phyloP scores from a whole-genome alignment of 2,797 vertebrate genomes.

The Acrossocheilus fasciatus region DNA sequence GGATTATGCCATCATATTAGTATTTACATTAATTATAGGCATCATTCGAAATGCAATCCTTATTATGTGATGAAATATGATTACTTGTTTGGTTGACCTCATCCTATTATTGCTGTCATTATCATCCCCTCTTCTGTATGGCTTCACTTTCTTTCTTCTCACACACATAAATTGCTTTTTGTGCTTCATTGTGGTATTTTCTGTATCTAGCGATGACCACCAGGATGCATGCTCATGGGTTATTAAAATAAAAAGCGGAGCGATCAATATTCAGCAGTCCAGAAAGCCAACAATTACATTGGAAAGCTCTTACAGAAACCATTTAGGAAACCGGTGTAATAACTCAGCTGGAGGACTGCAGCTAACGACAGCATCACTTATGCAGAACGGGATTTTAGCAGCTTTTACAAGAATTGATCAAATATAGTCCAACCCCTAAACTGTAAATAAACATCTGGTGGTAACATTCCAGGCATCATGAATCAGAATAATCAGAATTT shows the following conservation, averaged over 20 bases:
- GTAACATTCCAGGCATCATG: not conserved
- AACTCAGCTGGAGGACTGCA: constrained; percentile 35
- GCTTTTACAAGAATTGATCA: not conserved
- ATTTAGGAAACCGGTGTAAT: constrained; percentile 43
- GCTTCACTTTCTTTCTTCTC: not conserved
- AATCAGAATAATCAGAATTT: not conserved
- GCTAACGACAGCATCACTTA: not conserved
- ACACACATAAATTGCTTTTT: not conserved
- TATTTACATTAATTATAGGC: not conserved
- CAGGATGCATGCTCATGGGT: constrained; percentile 15
- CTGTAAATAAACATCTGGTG: not conserved
- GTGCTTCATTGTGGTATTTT: constrained; percentile 7
- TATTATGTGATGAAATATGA: constrained; percentile 6
- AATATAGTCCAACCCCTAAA: not conserved
- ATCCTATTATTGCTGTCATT: not conserved
- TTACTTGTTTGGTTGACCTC: not conserved
- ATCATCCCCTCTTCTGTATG: not conserved
- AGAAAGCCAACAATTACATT: constrained; percentile 57
- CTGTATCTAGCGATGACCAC: not conserved
- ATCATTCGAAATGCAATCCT: not conserved
- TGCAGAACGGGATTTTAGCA: not conserved
- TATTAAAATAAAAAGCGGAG: constrained; percentile 36
- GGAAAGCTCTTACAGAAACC: constrained; percentile 62
- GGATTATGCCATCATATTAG: not conserved
- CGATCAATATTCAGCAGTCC: constrained; percentile 42